phyloP scores from a whole-genome alignment of 37 sponge, comb jelly and placozoan species.

The Tethya wilhelma region DNA sequence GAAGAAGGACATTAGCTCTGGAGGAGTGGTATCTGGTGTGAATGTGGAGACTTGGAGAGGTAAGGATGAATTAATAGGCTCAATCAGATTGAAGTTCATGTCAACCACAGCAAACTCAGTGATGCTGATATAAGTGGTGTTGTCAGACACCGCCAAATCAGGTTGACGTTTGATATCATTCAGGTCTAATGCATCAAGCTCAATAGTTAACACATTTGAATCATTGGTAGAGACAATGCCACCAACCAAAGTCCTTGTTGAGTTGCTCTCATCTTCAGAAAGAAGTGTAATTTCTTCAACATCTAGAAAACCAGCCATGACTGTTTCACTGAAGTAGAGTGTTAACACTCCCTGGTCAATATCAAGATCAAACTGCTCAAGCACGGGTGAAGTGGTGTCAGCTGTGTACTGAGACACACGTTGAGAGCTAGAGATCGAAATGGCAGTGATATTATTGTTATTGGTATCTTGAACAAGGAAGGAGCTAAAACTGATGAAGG shows the following conservation, averaged over 20 bases:
- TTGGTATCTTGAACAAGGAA: slow-evolving; percentile 64
- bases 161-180: slow-evolving; percentile 64
- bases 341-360: slow-evolving; percentile 63
- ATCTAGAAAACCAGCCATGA: slow-evolving; percentile 56
- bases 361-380: slow-evolving; percentile 75
- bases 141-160: slow-evolving; percentile 60
- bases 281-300: slow-evolving; percentile 59
- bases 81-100: slow-evolving; percentile 63
- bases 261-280: not conserved
- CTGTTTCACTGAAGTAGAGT: slow-evolving; percentile 84
- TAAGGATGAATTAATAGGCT: slow-evolving; percentile 19
- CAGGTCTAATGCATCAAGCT: slow-evolving; percentile 47
- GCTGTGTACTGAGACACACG: slow-evolving; percentile 41
- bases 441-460: slow-evolving; percentile 9
- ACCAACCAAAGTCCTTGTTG: slow-evolving; percentile 40
- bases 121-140: slow-evolving; percentile 77
- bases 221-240: slow-evolving; percentile 57
- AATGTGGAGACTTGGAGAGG: slow-evolving; percentile 47
- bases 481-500: slow-evolving; percentile 53
- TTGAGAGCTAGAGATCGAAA: slow-evolving; percentile 9
- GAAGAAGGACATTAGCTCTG: slow-evolving; percentile 49
- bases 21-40: slow-evolving; percentile 59
- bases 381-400: slow-evolving; percentile 68
- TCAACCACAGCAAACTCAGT: slow-evolving; percentile 57
- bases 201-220: slow-evolving; percentile 41